A percentile compares a stretch with the other conserved stretches of the same genome.
These are phyloP conservation scores for Lithosia quadra DNA, from an alignment of 2,888 invertebrate species.

Conservation along the genomic window DNA sequence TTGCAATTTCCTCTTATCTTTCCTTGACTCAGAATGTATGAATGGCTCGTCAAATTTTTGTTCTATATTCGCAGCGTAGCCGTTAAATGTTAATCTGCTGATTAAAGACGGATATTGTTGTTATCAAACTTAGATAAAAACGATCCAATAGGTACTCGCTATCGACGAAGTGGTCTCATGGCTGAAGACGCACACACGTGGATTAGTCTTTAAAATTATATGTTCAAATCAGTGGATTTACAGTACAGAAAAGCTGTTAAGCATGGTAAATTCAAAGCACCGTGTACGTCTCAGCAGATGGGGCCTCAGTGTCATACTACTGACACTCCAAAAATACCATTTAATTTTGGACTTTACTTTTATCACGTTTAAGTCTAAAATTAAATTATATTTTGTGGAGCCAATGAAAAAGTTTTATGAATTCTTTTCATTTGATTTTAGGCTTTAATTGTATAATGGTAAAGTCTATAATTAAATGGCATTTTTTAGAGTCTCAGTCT, in stretches of 20 bases:
- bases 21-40: neutral
- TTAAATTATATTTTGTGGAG: too few relatives aligned
- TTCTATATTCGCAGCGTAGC: neutral
- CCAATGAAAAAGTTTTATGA: too few relatives aligned
- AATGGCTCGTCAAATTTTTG: neutral
- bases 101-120: conserved; percentile 5
- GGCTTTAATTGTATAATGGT: too few relatives aligned
- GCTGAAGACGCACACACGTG: neutral
- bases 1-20: neutral
- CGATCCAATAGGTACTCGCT: neutral
- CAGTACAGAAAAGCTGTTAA: conserved; percentile 6
- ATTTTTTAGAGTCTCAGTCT: too few relatives aligned
- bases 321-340: too few relatives aligned
- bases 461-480: too few relatives aligned
- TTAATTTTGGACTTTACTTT: too few relatives aligned
- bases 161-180: conserved; percentile 1
- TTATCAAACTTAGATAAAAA: conserved; percentile 1
- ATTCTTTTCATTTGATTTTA: too few relatives aligned
- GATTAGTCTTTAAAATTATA: neutral
- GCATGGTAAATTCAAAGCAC: conserved; percentile 2
- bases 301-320: too few relatives aligned
- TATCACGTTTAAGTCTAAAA: too few relatives aligned
- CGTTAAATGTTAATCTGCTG: conserved; percentile 6
- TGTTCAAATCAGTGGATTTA: conserved; percentile 6
- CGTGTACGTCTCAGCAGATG: conserved; percentile 1